Conservation (phyloP, 2,797 vertebrate species). For the Tauraco hartlaubi region DNA sequence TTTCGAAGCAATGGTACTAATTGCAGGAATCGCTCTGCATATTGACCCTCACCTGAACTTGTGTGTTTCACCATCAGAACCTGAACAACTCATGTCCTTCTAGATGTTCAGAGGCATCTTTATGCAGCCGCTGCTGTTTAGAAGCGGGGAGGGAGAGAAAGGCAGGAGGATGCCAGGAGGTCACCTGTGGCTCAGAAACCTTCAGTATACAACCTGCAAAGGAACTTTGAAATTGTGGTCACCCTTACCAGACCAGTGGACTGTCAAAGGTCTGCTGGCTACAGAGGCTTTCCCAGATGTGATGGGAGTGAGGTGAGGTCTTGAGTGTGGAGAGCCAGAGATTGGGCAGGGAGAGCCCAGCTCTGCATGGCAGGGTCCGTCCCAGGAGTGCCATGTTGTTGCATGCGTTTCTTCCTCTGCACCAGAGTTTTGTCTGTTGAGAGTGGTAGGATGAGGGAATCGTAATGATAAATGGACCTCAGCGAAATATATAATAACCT, state of each 20-base stretch:
- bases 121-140: background rate
- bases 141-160: background rate
- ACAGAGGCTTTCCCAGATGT: background rate
- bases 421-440: background rate
- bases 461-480: background rate
- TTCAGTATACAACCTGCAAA: background rate
- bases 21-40: background rate
- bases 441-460: background rate
- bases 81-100: background rate
- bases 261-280: background rate
- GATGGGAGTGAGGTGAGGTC: fast-evolving
- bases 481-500: background rate
- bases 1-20: background rate
- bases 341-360: background rate
- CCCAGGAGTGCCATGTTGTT: background rate
- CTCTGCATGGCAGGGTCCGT: background rate
- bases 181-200: background rate
- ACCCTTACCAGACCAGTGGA: background rate
- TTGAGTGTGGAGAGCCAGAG: background rate
- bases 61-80: background rate
- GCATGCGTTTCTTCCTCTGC: background rate
- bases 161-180: background rate
- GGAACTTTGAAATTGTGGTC: background rate
- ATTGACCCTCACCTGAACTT: background rate
- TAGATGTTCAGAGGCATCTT: background rate